phyloP scores from a whole-genome alignment of 2,888 invertebrate species.

The Kryphioiulus occultus region DNA sequence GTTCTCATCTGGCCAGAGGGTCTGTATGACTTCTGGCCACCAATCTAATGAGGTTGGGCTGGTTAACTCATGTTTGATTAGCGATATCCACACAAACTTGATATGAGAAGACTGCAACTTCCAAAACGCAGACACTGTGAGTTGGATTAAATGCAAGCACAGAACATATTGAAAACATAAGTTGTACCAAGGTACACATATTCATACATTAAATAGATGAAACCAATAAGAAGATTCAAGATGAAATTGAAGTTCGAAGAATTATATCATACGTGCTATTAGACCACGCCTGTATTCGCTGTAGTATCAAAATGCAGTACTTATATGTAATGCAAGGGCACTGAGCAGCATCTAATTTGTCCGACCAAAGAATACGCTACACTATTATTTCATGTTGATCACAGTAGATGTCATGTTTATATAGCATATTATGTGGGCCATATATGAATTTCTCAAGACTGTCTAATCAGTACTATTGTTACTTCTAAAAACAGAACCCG shows the following conservation, averaged over 20 bases:
- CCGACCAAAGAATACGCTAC: background rate
- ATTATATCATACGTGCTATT: too few relatives aligned
- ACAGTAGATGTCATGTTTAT: background rate
- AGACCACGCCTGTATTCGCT: too few relatives aligned
- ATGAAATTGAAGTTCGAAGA: too few relatives aligned
- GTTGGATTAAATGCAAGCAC: too few relatives aligned
- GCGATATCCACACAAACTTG: background rate
- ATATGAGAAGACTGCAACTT: background rate
- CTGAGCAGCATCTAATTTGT: conserved; percentile 16
- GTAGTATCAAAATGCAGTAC: background rate
- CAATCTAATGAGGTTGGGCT: background rate
- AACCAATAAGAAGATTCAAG: too few relatives aligned
- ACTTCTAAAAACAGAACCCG: background rate
- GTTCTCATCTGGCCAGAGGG: background rate
- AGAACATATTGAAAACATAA: background rate
- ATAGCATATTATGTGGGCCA: background rate
- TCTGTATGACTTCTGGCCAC: background rate
- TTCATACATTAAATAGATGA: background rate
- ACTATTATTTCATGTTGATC: background rate
- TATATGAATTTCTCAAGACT: background rate
- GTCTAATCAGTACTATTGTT: background rate
- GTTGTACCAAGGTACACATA: background rate
- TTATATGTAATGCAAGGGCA: background rate
- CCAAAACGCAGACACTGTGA: background rate
- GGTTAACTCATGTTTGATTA: background rate